Percentiles rank a stretch among this genome's conserved stretches.
Conservation (phyloP, 2,888 invertebrate species). For the Phytoseiulus persimilis region DNA sequence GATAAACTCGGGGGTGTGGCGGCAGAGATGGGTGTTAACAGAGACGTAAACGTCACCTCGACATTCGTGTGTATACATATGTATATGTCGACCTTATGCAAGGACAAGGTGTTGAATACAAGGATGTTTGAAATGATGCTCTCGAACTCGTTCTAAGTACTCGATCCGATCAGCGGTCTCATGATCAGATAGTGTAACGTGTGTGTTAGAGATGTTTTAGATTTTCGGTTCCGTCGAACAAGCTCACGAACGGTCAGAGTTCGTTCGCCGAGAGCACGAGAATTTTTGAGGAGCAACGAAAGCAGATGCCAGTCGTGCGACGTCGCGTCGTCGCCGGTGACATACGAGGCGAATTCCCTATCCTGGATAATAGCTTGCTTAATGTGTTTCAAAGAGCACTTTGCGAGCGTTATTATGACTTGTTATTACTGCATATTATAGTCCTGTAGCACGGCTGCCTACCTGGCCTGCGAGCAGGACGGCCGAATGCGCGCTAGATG, state of each 20-base stretch:
- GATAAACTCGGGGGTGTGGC: too few species aligned
- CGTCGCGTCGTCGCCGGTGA: background rate
- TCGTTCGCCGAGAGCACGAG: background rate
- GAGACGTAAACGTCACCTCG: too few species aligned
- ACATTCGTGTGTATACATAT: too few species aligned
- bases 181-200: too few species aligned
- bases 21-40: too few species aligned
- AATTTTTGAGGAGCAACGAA: background rate
- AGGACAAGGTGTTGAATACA: too few species aligned
- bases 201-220: too few species aligned
- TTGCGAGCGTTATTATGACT: background rate
- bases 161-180: too few species aligned
- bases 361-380: slow-evolving; percentile 35
- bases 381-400: slow-evolving; percentile 37
- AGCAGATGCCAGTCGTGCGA: background rate
- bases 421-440: slow-evolving; percentile 5
- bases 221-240: too few species aligned
- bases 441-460: background rate
- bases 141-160: too few species aligned
- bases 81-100: too few species aligned
- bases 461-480: background rate
- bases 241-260: background rate
- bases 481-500: background rate
- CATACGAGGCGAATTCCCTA: slow-evolving; percentile 5
- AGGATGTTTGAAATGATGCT: too few species aligned